Percentiles rank a stretch among this genome's conserved stretches.
These are phyloP conservation scores for Anhinga rufa DNA, from an alignment of 2,113 vertebrate species.

Conservation along the genomic window DNA sequence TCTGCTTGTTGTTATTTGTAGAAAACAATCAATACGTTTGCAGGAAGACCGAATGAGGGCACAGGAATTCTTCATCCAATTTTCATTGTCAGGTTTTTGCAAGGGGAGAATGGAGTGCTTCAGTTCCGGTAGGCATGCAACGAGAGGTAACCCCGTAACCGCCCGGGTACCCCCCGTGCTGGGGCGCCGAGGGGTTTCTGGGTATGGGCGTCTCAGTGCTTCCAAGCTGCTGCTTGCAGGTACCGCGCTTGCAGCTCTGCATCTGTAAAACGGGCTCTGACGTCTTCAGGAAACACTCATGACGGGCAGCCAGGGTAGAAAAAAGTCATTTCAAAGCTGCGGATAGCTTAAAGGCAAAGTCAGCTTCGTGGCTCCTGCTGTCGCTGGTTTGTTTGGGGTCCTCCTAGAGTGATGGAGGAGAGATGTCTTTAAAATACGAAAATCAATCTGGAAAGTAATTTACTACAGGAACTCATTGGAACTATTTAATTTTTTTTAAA, in stretches of 20 bases:
- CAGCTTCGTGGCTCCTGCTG: not conserved
- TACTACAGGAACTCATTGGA: not conserved
- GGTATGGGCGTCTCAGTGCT: rapidly evolving
- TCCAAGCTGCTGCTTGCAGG: not conserved
- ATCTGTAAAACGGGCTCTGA: not conserved
- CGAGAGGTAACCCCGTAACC: not conserved
- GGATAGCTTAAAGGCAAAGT: not conserved
- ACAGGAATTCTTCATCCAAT: not conserved
- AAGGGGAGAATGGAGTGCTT: not conserved
- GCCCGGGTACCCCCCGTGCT: rapidly evolving
- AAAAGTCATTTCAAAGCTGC: not conserved
- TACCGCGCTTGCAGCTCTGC: rapidly evolving
- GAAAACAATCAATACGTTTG: not conserved
- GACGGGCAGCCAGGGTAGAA: not conserved
- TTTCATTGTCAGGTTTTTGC: not conserved
- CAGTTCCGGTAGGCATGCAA: rapidly evolving
- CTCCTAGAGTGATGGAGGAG: not conserved
- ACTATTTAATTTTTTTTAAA: no score
- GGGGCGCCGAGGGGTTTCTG: not conserved
- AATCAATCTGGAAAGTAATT: not conserved
- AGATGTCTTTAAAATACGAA: not conserved
- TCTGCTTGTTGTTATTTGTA: not conserved
- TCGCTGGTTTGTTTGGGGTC: rapidly evolving
- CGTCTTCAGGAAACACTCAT: rapidly evolving
- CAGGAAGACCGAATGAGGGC: not conserved